A percentile compares a stretch with the other conserved stretches of the same genome.
phyloP scores from a whole-genome alignment of 2,888 invertebrate genomes.

The Cheilosia soror region DNA sequence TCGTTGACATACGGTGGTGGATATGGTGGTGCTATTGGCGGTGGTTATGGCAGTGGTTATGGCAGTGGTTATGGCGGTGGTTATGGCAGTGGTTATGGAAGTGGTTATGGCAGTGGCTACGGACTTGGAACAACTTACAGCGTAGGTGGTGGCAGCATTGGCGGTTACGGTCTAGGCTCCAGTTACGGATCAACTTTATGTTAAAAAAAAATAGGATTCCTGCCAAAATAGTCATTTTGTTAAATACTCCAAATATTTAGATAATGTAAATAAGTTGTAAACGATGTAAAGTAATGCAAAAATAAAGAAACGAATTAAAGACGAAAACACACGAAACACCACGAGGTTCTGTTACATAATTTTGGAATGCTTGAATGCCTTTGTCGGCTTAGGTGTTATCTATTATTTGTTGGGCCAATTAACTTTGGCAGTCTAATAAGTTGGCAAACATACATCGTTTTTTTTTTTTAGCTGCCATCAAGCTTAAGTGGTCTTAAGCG shows the following conservation, averaged over 20 bases:
- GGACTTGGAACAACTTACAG: constrained; percentile 10
- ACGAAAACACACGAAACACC: constrained; percentile 15
- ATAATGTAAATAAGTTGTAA: constrained; percentile 5
- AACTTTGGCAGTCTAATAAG: constrained; percentile 47
- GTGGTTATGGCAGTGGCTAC: constrained; percentile 20
- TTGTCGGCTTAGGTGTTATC: background rate
- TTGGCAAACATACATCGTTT: constrained; percentile 23
- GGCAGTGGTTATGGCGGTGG: constrained; percentile 39
- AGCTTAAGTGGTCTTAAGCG: constrained; percentile 13
- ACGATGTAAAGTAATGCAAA: background rate
- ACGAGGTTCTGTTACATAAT: constrained; percentile 33
- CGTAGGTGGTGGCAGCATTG: constrained; percentile 18
- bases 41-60: background rate
- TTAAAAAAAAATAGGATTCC: background rate
- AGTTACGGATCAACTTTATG: constrained; percentile 28
- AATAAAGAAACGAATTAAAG: constrained; percentile 13
- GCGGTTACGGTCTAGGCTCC: constrained; percentile 32
- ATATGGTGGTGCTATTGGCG: constrained; percentile 21
- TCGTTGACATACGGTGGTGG: constrained; percentile 7
- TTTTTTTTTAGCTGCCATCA: background rate
- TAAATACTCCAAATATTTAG: constrained; percentile 24
- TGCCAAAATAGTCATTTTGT: constrained; percentile 27
- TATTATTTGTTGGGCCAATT: constrained; percentile 40
- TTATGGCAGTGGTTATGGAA: constrained; percentile 26
- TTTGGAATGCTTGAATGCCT: constrained; percentile 20